phyloP scores from a whole-genome alignment of 2,888 invertebrate genomes.

The Volucella inanis region DNA sequence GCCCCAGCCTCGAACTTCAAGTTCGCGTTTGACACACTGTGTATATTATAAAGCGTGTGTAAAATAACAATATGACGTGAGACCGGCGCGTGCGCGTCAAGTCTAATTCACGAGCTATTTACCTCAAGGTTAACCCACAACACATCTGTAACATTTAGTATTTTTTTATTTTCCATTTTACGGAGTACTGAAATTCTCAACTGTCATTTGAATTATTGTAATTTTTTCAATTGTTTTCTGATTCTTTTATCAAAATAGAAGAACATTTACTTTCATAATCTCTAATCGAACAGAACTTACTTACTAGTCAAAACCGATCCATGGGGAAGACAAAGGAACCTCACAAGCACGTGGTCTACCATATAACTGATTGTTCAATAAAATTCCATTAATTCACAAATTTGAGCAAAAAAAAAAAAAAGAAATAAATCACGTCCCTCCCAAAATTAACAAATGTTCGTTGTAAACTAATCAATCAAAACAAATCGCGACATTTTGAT shows the following conservation, averaged over 20 bases:
- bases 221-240: background rate
- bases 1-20: background rate
- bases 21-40: background rate
- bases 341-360: background rate
- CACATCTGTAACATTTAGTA: no score
- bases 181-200: no score
- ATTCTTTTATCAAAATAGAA: background rate
- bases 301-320: background rate
- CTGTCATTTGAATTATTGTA: no score
- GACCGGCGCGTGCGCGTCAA: no score
- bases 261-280: background rate
- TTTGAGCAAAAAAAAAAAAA: background rate
- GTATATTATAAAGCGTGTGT: background rate
- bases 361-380: background rate
- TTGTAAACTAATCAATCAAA: conserved; percentile 32
- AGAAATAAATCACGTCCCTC: conserved; percentile 22
- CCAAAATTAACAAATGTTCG: conserved; percentile 3
- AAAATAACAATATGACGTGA: background rate
- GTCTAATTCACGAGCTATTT: no score
- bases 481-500: conserved; percentile 1
- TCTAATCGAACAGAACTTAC: background rate
- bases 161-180: no score
- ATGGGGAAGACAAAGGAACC: background rate
- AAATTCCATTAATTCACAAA: conserved; percentile 34
- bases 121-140: no score